A percentile compares a stretch with the other conserved stretches of the same genome.
Conservation (phyloP, 2,113 vertebrate genomes). For the Clinocottus analis region DNA sequence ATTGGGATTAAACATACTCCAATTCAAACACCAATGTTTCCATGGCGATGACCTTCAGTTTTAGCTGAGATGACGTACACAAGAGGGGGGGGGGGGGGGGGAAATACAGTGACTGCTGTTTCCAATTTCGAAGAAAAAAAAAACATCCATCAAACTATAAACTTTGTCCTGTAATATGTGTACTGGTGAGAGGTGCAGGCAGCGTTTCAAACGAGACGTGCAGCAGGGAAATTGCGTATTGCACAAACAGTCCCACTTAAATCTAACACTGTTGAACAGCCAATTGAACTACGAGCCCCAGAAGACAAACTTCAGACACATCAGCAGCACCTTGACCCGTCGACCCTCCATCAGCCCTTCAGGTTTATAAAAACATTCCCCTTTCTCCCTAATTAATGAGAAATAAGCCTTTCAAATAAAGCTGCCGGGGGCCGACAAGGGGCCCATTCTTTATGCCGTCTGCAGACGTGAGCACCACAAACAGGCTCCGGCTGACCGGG, state of each 20-base stretch:
- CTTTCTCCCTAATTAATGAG: conserved; percentile 62
- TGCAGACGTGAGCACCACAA: conserved; percentile 53
- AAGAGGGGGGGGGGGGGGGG: conserved; percentile 4
- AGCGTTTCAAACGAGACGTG: conserved; percentile 39
- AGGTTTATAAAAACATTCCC: conserved; percentile 29
- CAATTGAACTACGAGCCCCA: conserved; percentile 50
- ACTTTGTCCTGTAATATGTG: conserved; percentile 28
- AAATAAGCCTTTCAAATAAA: conserved; percentile 64
- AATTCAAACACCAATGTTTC: conserved; percentile 79
- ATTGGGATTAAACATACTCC: conserved; percentile 81
- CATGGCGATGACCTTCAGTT: conserved; percentile 82
- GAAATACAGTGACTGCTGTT: conserved; percentile 49
- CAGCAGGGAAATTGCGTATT: neutral
- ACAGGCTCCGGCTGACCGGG: conserved; percentile 31
- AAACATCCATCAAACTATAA: conserved; percentile 62
- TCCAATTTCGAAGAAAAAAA: conserved; percentile 60
- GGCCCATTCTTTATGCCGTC: conserved; percentile 40
- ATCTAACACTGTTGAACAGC: conserved; percentile 58
- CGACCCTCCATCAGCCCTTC: conserved; percentile 21
- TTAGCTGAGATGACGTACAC: conserved; percentile 45
- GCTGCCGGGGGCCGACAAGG: conserved; percentile 64
- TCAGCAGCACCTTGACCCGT: conserved; percentile 33
- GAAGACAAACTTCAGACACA: conserved; percentile 54
- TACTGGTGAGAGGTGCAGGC: conserved; percentile 18
- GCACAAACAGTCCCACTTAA: conserved; percentile 26